Percentiles rank a stretch among this genome's conserved stretches.
Conservation (phyloP, 2,113 vertebrate species). For the Eira barbara region DNA sequence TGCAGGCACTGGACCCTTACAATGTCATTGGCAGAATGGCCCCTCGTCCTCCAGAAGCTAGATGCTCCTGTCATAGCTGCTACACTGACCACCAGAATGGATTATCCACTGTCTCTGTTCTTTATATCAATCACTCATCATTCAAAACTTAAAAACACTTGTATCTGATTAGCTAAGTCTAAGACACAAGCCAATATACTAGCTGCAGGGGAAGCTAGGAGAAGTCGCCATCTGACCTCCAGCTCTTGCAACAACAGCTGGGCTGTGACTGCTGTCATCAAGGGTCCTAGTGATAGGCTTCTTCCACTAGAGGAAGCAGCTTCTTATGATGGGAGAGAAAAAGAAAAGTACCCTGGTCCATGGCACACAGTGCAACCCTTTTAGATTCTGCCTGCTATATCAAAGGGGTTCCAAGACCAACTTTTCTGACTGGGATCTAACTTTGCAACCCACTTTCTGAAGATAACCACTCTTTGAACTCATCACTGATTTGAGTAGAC, state of each 20-base stretch:
- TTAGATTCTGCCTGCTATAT: not conserved
- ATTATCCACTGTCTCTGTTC: not conserved
- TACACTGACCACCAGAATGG: not conserved
- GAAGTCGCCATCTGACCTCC: not conserved
- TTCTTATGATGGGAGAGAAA: not conserved
- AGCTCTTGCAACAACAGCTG: not conserved
- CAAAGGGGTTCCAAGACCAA: not conserved
- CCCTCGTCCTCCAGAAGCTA: not conserved
- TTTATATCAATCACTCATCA: not conserved
- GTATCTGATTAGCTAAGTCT: not conserved
- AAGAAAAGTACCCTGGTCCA: not conserved
- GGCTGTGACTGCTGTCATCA: not conserved
- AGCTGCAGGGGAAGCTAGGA: not conserved
- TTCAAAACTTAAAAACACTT: not conserved
- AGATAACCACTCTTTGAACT: not conserved
- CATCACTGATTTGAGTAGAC: not conserved
- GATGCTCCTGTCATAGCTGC: not conserved
- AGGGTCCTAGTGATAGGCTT: not conserved
- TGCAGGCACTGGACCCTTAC: not conserved
- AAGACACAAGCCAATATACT: not conserved
- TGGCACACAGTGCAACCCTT: not conserved
- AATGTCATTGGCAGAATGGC: accelerated
- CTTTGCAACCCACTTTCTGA: not conserved
- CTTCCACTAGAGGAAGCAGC: not conserved
- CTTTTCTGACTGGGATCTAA: not conserved